Evolutionary conservation across 2,113 vertebrate genomes (phyloP), one percentile per base, ranked within the genome.

Genomic region (Typhlomys cinereus): DNA sequence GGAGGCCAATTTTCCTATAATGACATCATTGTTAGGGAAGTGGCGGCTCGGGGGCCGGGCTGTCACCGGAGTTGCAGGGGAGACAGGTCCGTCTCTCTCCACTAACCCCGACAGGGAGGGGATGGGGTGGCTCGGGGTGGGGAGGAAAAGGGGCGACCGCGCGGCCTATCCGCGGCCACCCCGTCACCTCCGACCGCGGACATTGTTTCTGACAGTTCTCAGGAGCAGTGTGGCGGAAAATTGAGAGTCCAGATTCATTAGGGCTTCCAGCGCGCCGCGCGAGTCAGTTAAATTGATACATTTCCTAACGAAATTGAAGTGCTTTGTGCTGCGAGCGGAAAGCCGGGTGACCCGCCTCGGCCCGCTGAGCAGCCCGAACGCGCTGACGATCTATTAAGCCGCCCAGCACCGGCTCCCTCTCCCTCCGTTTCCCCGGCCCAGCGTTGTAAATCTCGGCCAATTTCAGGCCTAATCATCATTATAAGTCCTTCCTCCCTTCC

Each of bases 241-340:
- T 99, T 99, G 99, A 99, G 99, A 99, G 99, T 99, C 99, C 99
- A 99, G 99, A 99, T 99, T 99, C 99, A 99, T 99, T 99, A 99
- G 99, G 39, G 98, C 98, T 98, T 99, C 98, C 99, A 99, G 98
- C 99, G 99, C 98, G 98, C 99, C 98, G 99, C 99, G 99, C 98
- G 99, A 99, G 99, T 99, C 99, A 98, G 99, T 99, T 99, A 99
- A 99, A 99, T 99, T 99, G 99, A 99, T 99, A 99, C 99, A 99
- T 99, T 99, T 99, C 99, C 99, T 99, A 99, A 99, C 99, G 99
- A 99, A 99, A 99, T 99, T 99, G 99, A 99, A 99, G 99, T 99
- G 99, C 99, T 99, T 99, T 99, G 99, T 99, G 99, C 99, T 99
- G 98, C 99, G 99, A 99, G 98, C 98, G 98, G 99, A 99, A 99